Conservation (phyloP, 2,797 vertebrate genomes). For the Crocodylus rhombifer region DNA sequence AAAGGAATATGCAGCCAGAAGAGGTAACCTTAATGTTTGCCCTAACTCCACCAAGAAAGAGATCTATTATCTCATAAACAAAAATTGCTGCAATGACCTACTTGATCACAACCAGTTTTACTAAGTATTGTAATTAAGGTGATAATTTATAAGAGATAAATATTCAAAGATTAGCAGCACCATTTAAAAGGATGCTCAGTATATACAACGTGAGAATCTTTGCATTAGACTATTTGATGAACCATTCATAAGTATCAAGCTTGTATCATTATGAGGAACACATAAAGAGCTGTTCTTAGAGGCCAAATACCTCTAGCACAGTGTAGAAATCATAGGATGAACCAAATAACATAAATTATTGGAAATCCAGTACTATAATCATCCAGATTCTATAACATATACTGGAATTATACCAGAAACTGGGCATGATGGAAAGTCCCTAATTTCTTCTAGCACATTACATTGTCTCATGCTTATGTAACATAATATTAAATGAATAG, state of each 20-base stretch:
- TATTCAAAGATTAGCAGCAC: constrained; percentile 17
- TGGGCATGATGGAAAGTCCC: constrained; percentile 25
- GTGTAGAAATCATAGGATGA: constrained; percentile 42
- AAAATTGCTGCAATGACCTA: constrained; percentile 22
- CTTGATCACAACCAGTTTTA: constrained; percentile 5
- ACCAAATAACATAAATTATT: no score
- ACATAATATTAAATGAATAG: constrained; percentile 29
- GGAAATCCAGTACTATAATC: neutral
- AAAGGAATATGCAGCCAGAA: constrained; percentile 66
- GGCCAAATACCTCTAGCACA: neutral
- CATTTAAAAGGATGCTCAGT: constrained; percentile 16
- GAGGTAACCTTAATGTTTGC: constrained; percentile 63
- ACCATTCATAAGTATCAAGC: constrained; percentile 44
- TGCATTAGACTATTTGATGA: constrained; percentile 46
- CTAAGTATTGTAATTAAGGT: constrained; percentile 8
- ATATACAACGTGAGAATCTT: neutral
- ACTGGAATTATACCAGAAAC: constrained; percentile 3
- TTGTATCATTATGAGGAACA: neutral
- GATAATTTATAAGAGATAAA: constrained; percentile 31
- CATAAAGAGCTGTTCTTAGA: no score
- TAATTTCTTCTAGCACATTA: neutral
- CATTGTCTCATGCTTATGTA: neutral
- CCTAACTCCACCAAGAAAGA: constrained; percentile 37
- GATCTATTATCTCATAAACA: constrained; percentile 52
- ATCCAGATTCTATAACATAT: constrained; percentile 26